Conservation (phyloP, 2,113 vertebrate species). For the Oreochromis niloticus region DNA sequence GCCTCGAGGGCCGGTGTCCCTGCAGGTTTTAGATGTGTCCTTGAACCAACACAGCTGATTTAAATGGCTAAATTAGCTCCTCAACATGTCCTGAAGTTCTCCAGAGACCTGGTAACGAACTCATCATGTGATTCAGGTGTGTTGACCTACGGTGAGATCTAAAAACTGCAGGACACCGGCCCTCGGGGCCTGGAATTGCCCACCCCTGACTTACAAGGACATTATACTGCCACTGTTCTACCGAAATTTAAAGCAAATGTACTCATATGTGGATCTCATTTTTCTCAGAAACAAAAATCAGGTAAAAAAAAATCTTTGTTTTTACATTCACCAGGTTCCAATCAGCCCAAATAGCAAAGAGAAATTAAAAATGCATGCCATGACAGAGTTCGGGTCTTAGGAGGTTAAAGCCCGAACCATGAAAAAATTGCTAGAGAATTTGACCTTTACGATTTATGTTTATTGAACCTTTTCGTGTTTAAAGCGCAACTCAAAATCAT, state of each 20-base stretch:
- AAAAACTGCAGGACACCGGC: too few species aligned
- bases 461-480: background rate
- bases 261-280: background rate
- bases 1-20: too few species aligned
- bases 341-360: fast-evolving
- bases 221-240: background rate
- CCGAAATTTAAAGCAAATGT: fast-evolving
- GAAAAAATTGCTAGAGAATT: background rate
- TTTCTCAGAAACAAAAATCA: background rate
- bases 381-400: background rate
- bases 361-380: background rate
- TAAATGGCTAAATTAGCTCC: too few species aligned
- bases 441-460: background rate
- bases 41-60: too few species aligned
- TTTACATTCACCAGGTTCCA: background rate
- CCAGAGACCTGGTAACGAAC: too few species aligned
- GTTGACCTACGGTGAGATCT: too few species aligned
- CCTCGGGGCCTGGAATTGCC: too few species aligned
- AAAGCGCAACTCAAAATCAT: background rate
- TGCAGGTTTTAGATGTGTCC: too few species aligned
- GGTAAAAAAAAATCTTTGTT: too few species aligned
- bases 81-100: too few species aligned
- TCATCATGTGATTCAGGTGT: too few species aligned
- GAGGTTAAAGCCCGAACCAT: background rate
- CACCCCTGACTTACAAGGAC: background rate